Percentiles rank a stretch among this genome's conserved stretches.
These are phyloP conservation scores for Andrena cerasifolii DNA, from an alignment of 1,140 invertebrate genomes.

Conservation along the genomic window DNA sequence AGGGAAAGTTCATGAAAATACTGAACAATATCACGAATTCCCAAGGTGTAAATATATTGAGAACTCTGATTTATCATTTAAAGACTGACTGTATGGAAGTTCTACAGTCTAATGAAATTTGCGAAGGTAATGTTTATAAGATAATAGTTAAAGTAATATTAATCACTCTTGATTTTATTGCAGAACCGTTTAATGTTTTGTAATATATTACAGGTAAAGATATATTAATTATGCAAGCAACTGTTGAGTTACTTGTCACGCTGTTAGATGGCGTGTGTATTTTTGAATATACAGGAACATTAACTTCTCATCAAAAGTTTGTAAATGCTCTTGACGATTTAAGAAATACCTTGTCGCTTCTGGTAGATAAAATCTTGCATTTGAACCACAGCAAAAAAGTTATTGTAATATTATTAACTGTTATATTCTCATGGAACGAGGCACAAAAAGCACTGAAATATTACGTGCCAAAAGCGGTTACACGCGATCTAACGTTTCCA, in stretches of 20 bases:
- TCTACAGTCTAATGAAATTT: constrained; percentile 26
- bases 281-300: constrained; percentile 59
- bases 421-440: constrained; percentile 60
- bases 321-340: constrained; percentile 62
- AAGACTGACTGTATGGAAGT: constrained; percentile 51
- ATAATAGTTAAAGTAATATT: constrained; percentile 13
- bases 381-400: constrained; percentile 52
- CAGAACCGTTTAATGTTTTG: constrained; percentile 17
- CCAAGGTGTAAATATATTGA: constrained; percentile 49
- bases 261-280: constrained; percentile 66
- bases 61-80: constrained; percentile 54
- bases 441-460: constrained; percentile 59
- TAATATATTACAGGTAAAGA: constrained; percentile 62
- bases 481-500: constrained; percentile 43
- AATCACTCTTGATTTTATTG: constrained; percentile 21
- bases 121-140: constrained; percentile 35
- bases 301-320: constrained; percentile 65
- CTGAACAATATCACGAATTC: constrained; percentile 40
- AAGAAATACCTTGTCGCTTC: constrained; percentile 56
- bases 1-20: constrained; percentile 34
- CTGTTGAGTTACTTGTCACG: constrained; percentile 62
- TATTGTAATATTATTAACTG: constrained; percentile 53
- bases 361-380: constrained; percentile 53
- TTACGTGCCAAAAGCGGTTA: constrained; percentile 53
- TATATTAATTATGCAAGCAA: constrained; percentile 59